Evolutionary conservation across 2,113 vertebrate genomes (phyloP).

Genomic region (Ailurus styani): DNA sequence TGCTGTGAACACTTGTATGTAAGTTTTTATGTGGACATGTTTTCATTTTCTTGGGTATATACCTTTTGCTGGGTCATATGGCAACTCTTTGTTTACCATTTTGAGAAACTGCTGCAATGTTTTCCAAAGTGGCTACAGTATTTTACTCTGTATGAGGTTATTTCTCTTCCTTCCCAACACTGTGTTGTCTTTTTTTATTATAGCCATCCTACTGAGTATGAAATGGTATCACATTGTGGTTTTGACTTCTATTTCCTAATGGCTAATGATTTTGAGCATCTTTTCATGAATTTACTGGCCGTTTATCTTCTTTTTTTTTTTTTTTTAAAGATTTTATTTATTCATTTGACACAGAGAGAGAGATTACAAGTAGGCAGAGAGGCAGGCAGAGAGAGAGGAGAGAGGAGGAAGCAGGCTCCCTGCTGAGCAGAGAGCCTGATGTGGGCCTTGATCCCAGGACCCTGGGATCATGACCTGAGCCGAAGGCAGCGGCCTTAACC

Average conservation of each 20-base stretch:
- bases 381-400: too few relatives aligned
- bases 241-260: background rate
- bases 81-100: background rate
- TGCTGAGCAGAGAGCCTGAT: too few relatives aligned
- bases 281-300: background rate
- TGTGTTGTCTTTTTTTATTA: background rate
- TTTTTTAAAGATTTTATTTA: too few relatives aligned
- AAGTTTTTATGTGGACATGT: background rate
- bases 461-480: too few relatives aligned
- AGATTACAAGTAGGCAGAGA: too few relatives aligned
- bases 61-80: background rate
- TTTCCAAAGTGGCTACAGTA: background rate
- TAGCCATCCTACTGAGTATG: background rate
- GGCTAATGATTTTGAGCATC: background rate
- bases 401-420: too few relatives aligned
- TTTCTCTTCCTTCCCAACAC: background rate
- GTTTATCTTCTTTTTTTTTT: too few relatives aligned
- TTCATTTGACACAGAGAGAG: too few relatives aligned
- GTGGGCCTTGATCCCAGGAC: too few relatives aligned
- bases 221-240: background rate
- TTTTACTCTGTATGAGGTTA: background rate
- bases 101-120: background rate
- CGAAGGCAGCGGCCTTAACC: too few relatives aligned
- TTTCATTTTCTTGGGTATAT: background rate
- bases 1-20: background rate